Conservation (phyloP, 2,888 invertebrate genomes). For the Alviniconcha strummeri region DNA sequence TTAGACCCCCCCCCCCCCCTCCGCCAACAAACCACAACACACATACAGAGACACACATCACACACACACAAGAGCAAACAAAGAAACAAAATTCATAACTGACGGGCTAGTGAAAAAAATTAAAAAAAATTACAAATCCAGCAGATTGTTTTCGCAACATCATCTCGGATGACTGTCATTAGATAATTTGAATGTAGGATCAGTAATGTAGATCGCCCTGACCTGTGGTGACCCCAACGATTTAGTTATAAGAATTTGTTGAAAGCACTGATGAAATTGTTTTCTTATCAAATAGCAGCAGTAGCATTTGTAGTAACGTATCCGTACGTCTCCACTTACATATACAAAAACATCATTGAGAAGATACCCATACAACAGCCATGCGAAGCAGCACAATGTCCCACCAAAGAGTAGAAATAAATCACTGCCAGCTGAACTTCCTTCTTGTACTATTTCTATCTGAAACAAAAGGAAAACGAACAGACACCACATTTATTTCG, state of each 20-base stretch:
- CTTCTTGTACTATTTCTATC: not conserved
- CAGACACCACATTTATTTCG: no score
- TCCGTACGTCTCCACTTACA: not conserved
- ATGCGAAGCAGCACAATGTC: not conserved
- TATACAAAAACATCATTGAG: slow-evolving; percentile 6
- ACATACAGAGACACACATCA: not conserved
- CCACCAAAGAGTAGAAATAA: not conserved
- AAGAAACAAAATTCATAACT: not conserved
- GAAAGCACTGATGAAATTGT: no score
- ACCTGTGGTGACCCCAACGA: no score
- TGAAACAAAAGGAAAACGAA: not conserved
- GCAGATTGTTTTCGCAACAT: not conserved
- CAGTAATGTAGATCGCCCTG: no score
- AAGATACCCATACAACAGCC: not conserved
- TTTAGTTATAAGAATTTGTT: no score
- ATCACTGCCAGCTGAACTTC: slow-evolving; percentile 1
- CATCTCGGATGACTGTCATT: no score
- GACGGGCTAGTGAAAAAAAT: no score
- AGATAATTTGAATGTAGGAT: no score
- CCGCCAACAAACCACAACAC: not conserved
- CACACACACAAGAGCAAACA: not conserved
- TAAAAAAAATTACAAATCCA: not conserved
- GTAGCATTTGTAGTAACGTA: no score
- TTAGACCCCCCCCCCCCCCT: no score
- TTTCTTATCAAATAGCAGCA: no score